A percentile compares a stretch with the other conserved stretches of the same genome.
Conservation (phyloP, 2,888 invertebrate species). For the Apodemia zela region DNA sequence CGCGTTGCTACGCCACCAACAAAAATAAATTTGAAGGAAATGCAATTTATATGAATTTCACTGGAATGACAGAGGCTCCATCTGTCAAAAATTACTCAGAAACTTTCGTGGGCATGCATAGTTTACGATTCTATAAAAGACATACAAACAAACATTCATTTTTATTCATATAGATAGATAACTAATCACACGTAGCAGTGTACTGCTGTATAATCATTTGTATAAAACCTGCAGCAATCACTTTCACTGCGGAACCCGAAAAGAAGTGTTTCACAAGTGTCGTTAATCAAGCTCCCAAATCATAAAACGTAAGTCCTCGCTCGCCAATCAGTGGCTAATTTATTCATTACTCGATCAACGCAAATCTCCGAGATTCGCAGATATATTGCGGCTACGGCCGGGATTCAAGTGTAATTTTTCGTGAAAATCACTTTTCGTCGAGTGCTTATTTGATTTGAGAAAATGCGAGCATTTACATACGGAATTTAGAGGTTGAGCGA, state of each 20-base stretch:
- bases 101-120: too few relatives aligned
- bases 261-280: not conserved
- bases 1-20: too few relatives aligned
- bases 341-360: constrained; percentile 12
- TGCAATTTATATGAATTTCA: too few relatives aligned
- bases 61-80: too few relatives aligned
- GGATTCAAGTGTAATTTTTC: constrained; percentile 13
- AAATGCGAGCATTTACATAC: constrained; percentile 13
- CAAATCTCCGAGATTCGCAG: constrained; percentile 11
- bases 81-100: too few relatives aligned
- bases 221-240: not conserved
- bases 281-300: constrained; percentile 6
- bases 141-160: too few relatives aligned
- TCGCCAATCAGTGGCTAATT: constrained; percentile 13
- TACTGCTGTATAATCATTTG: too few relatives aligned
- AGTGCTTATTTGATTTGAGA: constrained; percentile 10
- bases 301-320: constrained; percentile 8
- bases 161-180: too few relatives aligned
- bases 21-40: too few relatives aligned
- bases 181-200: too few relatives aligned
- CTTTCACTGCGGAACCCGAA: not conserved
- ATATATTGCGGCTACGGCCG: constrained; percentile 10
- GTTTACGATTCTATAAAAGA: too few relatives aligned
- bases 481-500: constrained; percentile 7
- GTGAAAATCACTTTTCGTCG: constrained; percentile 14